A percentile compares a stretch with the other conserved stretches of the same genome.
These are phyloP conservation scores for Bubo bubo DNA, from an alignment of 2,113 vertebrate genomes.

Conservation along the genomic window DNA sequence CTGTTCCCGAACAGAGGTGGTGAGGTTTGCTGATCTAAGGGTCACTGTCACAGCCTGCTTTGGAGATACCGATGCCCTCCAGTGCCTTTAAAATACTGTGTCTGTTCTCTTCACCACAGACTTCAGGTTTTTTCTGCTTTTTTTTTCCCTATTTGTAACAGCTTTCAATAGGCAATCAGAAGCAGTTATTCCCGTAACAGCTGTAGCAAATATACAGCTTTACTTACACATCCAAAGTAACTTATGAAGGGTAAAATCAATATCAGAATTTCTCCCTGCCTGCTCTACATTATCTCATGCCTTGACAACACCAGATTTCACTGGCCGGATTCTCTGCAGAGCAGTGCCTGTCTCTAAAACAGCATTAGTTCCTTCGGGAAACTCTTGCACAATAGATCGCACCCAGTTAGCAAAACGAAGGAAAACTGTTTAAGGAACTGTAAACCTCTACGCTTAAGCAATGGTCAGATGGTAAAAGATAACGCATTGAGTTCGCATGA, in stretches of 20 bases:
- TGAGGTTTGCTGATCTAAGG: neutral
- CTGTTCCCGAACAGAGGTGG: neutral
- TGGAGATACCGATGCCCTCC: neutral
- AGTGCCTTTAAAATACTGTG: neutral
- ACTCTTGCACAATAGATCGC: neutral
- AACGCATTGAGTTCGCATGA: neutral
- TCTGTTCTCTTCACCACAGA: neutral
- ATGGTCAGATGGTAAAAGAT: neutral
- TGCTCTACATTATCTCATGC: neutral
- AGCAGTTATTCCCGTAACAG: slow-evolving; percentile 21
- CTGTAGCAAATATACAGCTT: neutral
- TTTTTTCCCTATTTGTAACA: neutral
- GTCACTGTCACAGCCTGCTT: neutral
- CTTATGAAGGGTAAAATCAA: neutral
- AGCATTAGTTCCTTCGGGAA: neutral
- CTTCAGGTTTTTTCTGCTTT: neutral
- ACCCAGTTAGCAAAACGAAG: neutral
- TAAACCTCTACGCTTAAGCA: neutral
- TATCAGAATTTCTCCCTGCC: neutral
- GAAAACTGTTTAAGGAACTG: neutral
- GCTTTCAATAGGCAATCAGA: slow-evolving; percentile 26
- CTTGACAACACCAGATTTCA: neutral
- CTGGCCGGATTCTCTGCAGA: neutral
- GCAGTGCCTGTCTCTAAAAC: neutral
- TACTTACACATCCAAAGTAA: neutral